Evolutionary conservation across 92 coral and sea anemone species (phyloP).

Genomic region (Porites divaricata): DNA sequence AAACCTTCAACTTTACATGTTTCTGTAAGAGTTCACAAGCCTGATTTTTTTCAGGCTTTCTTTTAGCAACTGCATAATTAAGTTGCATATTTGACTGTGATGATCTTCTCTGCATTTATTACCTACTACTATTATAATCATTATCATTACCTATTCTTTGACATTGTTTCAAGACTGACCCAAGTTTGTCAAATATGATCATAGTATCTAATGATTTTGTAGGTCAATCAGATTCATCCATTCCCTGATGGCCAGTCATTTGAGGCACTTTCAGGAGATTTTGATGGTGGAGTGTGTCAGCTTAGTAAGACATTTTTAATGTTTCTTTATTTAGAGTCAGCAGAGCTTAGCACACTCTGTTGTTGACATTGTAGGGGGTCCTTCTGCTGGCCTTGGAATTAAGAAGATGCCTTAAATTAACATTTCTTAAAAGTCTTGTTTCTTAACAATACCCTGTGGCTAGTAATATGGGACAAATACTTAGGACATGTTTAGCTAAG

Average conservation of each 20-base stretch:
- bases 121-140: no score
- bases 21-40: conserved; percentile 63
- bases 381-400: neutral
- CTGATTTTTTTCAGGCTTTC: neutral
- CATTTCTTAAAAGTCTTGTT: no score
- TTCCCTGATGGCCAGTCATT: conserved; percentile 16
- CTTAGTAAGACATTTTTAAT: conserved; percentile 36
- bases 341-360: neutral
- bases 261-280: conserved; percentile 34
- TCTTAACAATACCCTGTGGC: no score
- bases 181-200: neutral
- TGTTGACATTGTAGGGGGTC: neutral
- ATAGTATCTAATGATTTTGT: neutral
- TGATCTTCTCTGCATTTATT: no score
- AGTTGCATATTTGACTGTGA: no score
- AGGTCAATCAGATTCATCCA: conserved; percentile 62
- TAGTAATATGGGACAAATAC: no score
- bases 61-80: no score
- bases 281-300: conserved; percentile 51
- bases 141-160: neutral
- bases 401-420: no score
- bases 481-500: no score
- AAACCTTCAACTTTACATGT: conserved; percentile 71
- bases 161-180: neutral
- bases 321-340: no score